These are phyloP conservation scores for Oreochromis mossambicus DNA, from an alignment of 2,797 vertebrate species.

Conservation along the genomic window DNA sequence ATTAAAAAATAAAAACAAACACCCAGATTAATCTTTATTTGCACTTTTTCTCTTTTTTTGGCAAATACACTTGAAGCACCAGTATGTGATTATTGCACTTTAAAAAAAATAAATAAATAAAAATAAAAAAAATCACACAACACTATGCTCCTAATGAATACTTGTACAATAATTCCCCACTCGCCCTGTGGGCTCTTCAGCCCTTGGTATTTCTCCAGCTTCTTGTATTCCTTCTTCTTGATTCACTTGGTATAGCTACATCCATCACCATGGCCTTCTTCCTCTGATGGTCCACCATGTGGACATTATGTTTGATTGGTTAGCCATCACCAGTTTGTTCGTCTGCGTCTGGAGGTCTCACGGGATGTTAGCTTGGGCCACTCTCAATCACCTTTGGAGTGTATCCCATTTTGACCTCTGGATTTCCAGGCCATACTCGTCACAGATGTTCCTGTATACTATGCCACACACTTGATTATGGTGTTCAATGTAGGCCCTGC, in stretches of 20 bases:
- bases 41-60: background rate
- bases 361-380: background rate
- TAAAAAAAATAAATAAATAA: background rate
- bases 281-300: background rate
- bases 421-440: background rate
- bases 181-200: background rate
- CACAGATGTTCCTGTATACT: background rate
- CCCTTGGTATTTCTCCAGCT: background rate
- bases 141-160: background rate
- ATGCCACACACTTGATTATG: background rate
- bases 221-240: background rate
- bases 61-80: background rate
- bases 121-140: background rate
- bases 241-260: background rate
- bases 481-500: background rate
- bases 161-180: background rate
- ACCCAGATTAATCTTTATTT: background rate
- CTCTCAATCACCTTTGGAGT: background rate
- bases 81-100: background rate
- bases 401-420: background rate
- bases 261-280: background rate
- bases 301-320: background rate
- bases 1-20: background rate
- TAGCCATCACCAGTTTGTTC: background rate
- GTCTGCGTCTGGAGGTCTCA: background rate